phyloP scores from a whole-genome alignment of 2,113 vertebrate species.

The Polypterus bichir region DNA sequence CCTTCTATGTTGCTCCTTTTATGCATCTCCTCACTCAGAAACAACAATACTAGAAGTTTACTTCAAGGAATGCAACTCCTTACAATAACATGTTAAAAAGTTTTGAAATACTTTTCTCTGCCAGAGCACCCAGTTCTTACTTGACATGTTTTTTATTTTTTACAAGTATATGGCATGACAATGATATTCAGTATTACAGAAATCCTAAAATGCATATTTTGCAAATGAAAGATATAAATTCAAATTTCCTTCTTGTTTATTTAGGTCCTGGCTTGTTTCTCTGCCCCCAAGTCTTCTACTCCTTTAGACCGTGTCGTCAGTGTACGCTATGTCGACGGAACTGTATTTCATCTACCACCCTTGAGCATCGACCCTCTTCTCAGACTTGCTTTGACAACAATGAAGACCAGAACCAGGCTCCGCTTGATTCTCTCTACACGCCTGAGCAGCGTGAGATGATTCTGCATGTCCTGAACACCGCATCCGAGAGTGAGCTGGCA shows the following conservation, averaged over 20 bases:
- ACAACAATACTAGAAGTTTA: too few relatives aligned
- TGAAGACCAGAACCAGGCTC: constrained; percentile 4
- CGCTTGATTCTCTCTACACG: constrained; percentile 43
- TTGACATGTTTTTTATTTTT: too few relatives aligned
- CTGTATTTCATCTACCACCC: constrained; percentile 24
- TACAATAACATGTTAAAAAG: too few relatives aligned
- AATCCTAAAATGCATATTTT: too few relatives aligned
- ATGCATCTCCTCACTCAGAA: too few relatives aligned
- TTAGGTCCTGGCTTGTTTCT: constrained; percentile 29
- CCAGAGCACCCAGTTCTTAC: too few relatives aligned
- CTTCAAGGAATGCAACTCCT: too few relatives aligned
- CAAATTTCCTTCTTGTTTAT: background rate
- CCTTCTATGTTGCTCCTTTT: too few relatives aligned
- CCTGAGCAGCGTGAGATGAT: constrained; percentile 44
- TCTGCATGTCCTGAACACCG: constrained; percentile 50
- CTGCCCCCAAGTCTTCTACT: constrained; percentile 17
- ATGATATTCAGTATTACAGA: background rate
- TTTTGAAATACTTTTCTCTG: too few relatives aligned
- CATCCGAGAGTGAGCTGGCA: constrained; percentile 40
- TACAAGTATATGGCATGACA: too few relatives aligned
- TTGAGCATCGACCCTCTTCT: constrained; percentile 19
- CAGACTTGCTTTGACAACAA: constrained; percentile 12
- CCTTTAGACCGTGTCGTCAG: constrained; percentile 37
- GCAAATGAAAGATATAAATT: too few relatives aligned
- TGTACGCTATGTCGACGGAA: constrained; percentile 47